Evolutionary conservation across 2,888 invertebrate species (phyloP).

Genomic region (Ectemnius lituratus): DNA sequence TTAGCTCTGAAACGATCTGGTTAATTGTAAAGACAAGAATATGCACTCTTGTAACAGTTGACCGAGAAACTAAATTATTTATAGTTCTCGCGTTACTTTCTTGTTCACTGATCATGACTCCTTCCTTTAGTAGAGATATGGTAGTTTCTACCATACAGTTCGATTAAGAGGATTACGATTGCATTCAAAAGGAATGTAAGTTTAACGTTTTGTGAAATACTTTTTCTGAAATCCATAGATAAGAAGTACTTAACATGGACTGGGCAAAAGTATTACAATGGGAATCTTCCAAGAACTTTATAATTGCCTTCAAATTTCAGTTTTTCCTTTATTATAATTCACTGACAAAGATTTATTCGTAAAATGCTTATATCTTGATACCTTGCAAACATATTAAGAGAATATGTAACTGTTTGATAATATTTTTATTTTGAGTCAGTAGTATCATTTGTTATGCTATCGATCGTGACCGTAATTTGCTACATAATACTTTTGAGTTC

Average conservation of each 20-base stretch:
- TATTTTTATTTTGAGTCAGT: too few relatives aligned
- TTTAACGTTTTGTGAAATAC: conserved; percentile 33
- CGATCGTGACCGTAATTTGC: conserved; percentile 26
- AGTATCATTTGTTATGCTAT: conserved; percentile 14
- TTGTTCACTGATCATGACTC: conserved; percentile 33
- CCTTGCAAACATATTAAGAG: not conserved
- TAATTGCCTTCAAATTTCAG: conserved; percentile 27
- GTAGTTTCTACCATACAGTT: conserved; percentile 43
- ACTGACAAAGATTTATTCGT: too few relatives aligned
- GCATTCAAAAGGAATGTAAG: conserved; percentile 38
- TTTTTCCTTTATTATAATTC: conserved; percentile 10
- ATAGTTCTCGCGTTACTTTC: conserved; percentile 46
- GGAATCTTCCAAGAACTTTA: conserved; percentile 29
- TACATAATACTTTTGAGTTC: conserved; percentile 22
- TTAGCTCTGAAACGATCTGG: conserved; percentile 36
- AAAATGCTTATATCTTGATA: not conserved
- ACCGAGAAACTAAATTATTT: conserved; percentile 55
- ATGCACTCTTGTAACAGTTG: conserved; percentile 45
- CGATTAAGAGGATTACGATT: conserved; percentile 28
- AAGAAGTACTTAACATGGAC: conserved; percentile 38
- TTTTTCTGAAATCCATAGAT: conserved; percentile 27
- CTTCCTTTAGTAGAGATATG: conserved; percentile 38
- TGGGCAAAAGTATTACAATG: conserved; percentile 35
- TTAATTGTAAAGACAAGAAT: conserved; percentile 38
- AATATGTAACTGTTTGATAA: conserved; percentile 3